A percentile compares a stretch with the other conserved stretches of the same genome.
Conservation (phyloP, 2,888 invertebrate species). For the Stegana nigrithorax region DNA sequence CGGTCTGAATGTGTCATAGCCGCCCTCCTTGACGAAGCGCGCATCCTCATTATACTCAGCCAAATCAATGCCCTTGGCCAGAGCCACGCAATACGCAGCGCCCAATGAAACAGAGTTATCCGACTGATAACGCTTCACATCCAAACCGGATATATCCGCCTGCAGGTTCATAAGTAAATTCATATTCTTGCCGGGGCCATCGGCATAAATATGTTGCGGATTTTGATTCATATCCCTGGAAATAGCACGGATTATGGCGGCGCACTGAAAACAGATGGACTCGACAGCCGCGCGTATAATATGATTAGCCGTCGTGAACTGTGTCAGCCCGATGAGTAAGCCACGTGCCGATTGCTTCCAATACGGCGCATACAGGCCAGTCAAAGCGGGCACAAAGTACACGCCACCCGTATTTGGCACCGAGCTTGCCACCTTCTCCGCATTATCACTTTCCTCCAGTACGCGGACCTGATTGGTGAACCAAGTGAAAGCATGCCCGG, state of each 20-base stretch:
- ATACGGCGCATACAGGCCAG: slow-evolving; percentile 94
- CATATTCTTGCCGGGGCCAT: slow-evolving; percentile 91
- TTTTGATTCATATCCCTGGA: slow-evolving; percentile 86
- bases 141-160: slow-evolving; percentile 89
- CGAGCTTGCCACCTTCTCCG: slow-evolving; percentile 78
- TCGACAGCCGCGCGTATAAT: slow-evolving; percentile 92
- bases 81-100: slow-evolving; percentile 89
- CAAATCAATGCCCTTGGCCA: slow-evolving; percentile 77
- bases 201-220: slow-evolving; percentile 83
- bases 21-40: slow-evolving; percentile 62
- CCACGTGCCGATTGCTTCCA: slow-evolving; percentile 93
- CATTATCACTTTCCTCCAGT: slow-evolving; percentile 78
- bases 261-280: slow-evolving; percentile 93
- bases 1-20: slow-evolving; percentile 81
- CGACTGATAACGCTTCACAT: slow-evolving; percentile 85
- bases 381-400: slow-evolving; percentile 96
- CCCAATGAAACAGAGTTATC: slow-evolving; percentile 92
- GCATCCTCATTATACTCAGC: slow-evolving; percentile 75
- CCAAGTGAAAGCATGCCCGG: slow-evolving; percentile 91
- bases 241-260: slow-evolving; percentile 91
- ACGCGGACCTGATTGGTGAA: slow-evolving; percentile 88
- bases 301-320: slow-evolving; percentile 89
- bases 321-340: slow-evolving; percentile 89
- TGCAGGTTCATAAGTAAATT: slow-evolving; percentile 92
- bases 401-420: slow-evolving; percentile 90